Base-by-base conservation (phyloP, 2,113 vertebrate genomes). In the Hemichromis elongatus region DNA sequence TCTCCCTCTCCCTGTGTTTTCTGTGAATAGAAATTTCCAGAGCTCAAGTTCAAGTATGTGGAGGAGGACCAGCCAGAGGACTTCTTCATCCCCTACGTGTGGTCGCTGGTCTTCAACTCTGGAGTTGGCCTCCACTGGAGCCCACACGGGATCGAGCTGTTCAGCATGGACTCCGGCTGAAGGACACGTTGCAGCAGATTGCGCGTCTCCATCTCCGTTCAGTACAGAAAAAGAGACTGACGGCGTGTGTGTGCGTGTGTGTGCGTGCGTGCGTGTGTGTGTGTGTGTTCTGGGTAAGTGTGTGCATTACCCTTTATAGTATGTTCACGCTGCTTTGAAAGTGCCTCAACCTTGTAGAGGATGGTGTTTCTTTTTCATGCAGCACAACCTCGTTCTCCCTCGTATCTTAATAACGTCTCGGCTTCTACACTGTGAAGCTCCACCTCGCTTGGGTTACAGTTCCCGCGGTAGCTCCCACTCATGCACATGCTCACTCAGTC, bases 61-160 rank as follows among this genome's bases (percentile, higher is more conserved):
- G 98, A 99, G 90, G 99, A 99, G 84, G 98, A 99, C 90, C 98
- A 99, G 90, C 99, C 98, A 0, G 99, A 99, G 88, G 99, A 99
- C 86, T 99, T 99, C 95, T 99, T 99, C 94, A 97, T 99, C 94
- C 99, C 99, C 0, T 99, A 99, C 0, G 97, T 98, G 40, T 99
- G 98, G 98, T 99, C 99, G 3, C 94, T 99, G 90, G 97, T 99
- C 55, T 99, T 98, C 95, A 98, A 97, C 94, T 97, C 98, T 0
- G 98, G 96, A 0, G 96, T 97, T 1, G 98, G 97, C 28, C 96
- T 99, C n/a, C 96, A 98, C 93, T 99, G 98, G 99, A 97, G 95
- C 94, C 97, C 98, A 0, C 97, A 96, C 7, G 96, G 97, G 93
- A 97, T 99, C 82, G 97, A 99, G 96, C 97, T 99, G 81, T 99